Evolutionary conservation across 2,113 vertebrate genomes (phyloP), one percentile per base, ranked within the genome.

Genomic region (Peromyscus polionotus): DNA sequence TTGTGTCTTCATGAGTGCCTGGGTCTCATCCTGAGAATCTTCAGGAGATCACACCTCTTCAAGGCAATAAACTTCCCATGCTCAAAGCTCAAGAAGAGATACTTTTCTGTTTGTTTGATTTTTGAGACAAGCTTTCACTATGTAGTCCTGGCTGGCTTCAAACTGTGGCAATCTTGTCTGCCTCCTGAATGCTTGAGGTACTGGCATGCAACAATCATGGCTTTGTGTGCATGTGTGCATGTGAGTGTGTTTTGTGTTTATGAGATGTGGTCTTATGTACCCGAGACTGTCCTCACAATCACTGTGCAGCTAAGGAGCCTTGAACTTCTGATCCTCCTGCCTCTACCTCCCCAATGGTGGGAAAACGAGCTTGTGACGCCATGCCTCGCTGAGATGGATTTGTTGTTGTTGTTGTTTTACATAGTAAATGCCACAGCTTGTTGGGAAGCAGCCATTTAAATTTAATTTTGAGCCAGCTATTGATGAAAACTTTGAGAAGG

Each of bases 401-500:
- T 63, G 45, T 65, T 51, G 8, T 51, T 51, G 31, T 72, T 72
- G 28, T 76, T 39, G 5, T n/a, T 42, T 2, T 57, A 98, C 95
- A 95, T 70, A 63, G 45, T 14, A 65, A 93, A 96, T 61, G 88
- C 79, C 65, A n/a, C 48, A 67, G 59, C 51, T 92, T 95, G 80
- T n/a, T 86, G 90, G 79, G 67, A 48, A 83, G 96, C 57, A 96
- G 76, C 91, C n/a, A 51, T 70, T 93, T 85, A 87, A 72, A 90
- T 77, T 84, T 63, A 63, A 84, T 45, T 92, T 92, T 51, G 54
- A 95, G 16, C 59, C 95, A 88, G 26, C 14, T 83, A 11, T 85
- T 67, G 94, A 94, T 92, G 7, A 98, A 97, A 97, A 94, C 57
- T 97, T 91, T 93, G 57, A 93, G 91, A 51, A 92, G 57, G 81